phyloP scores from a whole-genome alignment of 2,888 invertebrate genomes.

The Aricia artaxerxes region DNA sequence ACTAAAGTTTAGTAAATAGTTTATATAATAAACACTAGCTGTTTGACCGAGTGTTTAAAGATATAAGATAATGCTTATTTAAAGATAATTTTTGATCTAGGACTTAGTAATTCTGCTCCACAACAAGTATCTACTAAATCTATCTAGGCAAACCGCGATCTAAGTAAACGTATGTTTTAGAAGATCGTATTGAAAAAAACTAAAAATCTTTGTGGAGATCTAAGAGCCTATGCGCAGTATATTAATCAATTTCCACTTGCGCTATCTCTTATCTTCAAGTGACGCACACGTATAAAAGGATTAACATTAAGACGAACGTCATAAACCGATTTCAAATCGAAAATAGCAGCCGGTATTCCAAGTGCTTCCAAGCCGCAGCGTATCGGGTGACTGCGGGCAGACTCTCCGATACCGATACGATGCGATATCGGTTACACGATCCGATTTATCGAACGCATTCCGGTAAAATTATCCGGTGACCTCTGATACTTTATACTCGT shows the following conservation, averaged over 20 bases:
- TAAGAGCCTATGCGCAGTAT: no score
- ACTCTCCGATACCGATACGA: conserved; percentile 27
- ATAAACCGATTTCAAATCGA: conserved; percentile 15
- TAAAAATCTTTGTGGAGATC: no score
- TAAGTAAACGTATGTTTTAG: no score
- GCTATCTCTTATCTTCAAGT: background rate
- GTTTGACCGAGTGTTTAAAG: no score
- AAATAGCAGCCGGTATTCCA: conserved; percentile 29
- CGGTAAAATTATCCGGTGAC: conserved; percentile 22
- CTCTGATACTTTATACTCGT: background rate
- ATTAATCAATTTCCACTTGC: background rate
- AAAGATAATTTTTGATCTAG: no score
- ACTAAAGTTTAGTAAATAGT: no score
- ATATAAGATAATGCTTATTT: no score
- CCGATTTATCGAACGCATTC: conserved; percentile 31
- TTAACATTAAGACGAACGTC: conserved; percentile 4
- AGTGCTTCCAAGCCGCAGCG: conserved; percentile 33
- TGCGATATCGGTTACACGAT: conserved; percentile 32
- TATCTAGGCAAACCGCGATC: no score
- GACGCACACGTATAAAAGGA: conserved; percentile 20
- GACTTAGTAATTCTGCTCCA: no score
- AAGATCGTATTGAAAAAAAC: no score
- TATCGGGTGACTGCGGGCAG: conserved; percentile 34
- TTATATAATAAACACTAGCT: no score
- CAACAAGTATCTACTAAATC: no score